Conservation (phyloP, 2,888 invertebrate species). For the Oeneis ivallda region DNA sequence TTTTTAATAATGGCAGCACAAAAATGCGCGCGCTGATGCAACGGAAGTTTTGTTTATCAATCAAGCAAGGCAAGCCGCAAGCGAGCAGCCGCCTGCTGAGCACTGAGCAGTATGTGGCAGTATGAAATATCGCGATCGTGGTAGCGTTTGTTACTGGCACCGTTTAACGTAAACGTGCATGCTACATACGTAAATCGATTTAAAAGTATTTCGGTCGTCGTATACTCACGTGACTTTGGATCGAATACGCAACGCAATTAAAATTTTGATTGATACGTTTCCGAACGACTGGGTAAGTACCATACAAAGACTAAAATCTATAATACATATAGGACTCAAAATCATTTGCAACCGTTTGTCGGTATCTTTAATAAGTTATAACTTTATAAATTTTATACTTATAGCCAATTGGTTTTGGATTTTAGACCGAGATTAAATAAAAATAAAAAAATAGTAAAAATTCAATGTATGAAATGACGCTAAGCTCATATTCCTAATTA, state of each 20-base stretch:
- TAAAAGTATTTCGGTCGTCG: conserved; percentile 37
- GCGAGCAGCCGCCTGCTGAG: conserved; percentile 28
- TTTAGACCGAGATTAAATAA: too few species aligned
- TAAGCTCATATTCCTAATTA: too few species aligned
- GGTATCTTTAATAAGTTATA: background rate
- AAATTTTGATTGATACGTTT: conserved; percentile 22
- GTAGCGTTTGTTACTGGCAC: conserved; percentile 50
- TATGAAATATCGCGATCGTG: conserved; percentile 48
- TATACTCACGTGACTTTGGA: conserved; percentile 35
- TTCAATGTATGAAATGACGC: too few species aligned
- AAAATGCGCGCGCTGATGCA: conserved; percentile 73
- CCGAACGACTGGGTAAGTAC: conserved; percentile 28
- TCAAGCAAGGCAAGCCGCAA: conserved; percentile 48
- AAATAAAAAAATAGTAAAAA: too few species aligned
- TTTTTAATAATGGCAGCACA: conserved; percentile 47
- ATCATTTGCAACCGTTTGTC: background rate
- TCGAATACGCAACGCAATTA: conserved; percentile 9
- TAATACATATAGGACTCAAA: background rate
- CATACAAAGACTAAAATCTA: background rate
- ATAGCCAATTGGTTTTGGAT: too few species aligned
- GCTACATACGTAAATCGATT: conserved; percentile 54
- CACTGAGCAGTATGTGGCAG: too few species aligned
- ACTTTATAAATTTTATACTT: too few species aligned
- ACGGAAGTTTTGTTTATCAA: conserved; percentile 78
- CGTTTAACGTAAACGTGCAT: conserved; percentile 40